A percentile compares a stretch with the other conserved stretches of the same genome.
phyloP scores from a whole-genome alignment of 2,797 vertebrate genomes.

The Darevskia mixta region DNA sequence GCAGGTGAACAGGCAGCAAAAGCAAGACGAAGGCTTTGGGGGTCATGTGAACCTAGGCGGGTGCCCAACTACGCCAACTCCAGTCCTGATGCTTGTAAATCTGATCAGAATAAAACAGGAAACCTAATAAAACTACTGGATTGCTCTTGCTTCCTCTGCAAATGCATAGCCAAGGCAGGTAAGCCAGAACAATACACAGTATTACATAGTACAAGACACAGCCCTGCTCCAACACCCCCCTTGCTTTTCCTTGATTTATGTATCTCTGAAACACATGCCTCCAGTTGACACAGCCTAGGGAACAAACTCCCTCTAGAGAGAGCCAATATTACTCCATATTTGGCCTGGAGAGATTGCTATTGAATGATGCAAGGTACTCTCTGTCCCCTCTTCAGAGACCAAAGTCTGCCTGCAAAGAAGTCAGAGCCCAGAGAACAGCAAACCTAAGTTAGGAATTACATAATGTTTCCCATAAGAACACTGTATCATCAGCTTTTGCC shows the following conservation, averaged over 20 bases:
- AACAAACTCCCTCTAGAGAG: conserved; percentile 10
- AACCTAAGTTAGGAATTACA: conserved; percentile 31
- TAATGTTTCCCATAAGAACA: conserved; percentile 21
- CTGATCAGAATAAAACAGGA: conserved; percentile 7
- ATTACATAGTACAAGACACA: conserved; percentile 16
- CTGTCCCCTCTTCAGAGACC: conserved; percentile 37
- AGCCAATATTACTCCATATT: conserved; percentile 49
- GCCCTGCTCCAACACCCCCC: not conserved
- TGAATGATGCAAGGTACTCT: conserved; percentile 47
- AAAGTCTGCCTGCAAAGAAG: conserved; percentile 30
- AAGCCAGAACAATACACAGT: conserved; percentile 6
- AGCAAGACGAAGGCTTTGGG: not conserved
- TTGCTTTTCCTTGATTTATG: conserved; percentile 20
- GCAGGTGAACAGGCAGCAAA: not conserved
- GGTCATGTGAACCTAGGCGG: not conserved
- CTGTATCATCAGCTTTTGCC: conserved; percentile 32
- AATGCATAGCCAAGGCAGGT: not conserved
- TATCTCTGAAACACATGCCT: not conserved
- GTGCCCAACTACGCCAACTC: not conserved
- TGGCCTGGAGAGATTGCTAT: conserved; percentile 35
- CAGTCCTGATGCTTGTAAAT: not conserved
- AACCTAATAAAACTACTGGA: not conserved
- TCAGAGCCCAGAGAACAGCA: not conserved
- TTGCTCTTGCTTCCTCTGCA: conserved; percentile 26
- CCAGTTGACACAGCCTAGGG: conserved; percentile 2